Conservation (phyloP, 2,888 invertebrate genomes). For the Chloroclystis v-ata region DNA sequence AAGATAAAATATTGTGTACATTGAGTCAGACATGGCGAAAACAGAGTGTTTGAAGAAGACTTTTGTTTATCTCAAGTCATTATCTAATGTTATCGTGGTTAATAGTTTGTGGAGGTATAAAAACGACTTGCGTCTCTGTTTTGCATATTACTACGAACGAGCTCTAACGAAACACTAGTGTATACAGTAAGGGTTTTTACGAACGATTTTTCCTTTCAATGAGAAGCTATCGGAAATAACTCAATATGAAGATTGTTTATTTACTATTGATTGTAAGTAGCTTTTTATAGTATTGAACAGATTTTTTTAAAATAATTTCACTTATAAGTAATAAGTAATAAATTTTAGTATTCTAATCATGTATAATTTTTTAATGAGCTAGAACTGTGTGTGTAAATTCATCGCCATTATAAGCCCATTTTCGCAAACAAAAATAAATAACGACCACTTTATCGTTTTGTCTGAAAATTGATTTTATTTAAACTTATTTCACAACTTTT, state of each 20-base stretch:
- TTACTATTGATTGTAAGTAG: constrained; percentile 63
- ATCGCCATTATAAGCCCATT: no score
- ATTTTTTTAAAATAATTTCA: background rate
- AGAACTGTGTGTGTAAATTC: no score
- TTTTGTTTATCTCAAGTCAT: constrained; percentile 59
- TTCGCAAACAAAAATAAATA: no score
- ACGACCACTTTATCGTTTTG: no score
- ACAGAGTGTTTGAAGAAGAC: constrained; percentile 65
- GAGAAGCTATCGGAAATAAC: constrained; percentile 42
- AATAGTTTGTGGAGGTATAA: constrained; percentile 64
- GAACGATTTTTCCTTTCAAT: constrained; percentile 66
- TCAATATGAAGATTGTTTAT: constrained; percentile 62
- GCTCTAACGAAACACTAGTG: constrained; percentile 59
- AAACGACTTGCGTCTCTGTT: constrained; percentile 47
- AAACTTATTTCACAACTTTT: no score
- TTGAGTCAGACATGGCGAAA: constrained; percentile 71
- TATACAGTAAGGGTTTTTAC: constrained; percentile 46
- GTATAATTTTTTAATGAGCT: no score
- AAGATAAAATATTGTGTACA: constrained; percentile 43
- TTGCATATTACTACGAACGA: constrained; percentile 65
- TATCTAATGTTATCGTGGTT: constrained; percentile 70
- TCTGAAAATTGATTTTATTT: no score
- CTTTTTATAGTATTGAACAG: background rate
- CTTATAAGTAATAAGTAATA: no score
- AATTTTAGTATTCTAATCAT: no score